Percentiles rank a stretch among this genome's conserved stretches.
phyloP scores from a whole-genome alignment of 2,797 vertebrate species.

The Alfaro cultratus region DNA sequence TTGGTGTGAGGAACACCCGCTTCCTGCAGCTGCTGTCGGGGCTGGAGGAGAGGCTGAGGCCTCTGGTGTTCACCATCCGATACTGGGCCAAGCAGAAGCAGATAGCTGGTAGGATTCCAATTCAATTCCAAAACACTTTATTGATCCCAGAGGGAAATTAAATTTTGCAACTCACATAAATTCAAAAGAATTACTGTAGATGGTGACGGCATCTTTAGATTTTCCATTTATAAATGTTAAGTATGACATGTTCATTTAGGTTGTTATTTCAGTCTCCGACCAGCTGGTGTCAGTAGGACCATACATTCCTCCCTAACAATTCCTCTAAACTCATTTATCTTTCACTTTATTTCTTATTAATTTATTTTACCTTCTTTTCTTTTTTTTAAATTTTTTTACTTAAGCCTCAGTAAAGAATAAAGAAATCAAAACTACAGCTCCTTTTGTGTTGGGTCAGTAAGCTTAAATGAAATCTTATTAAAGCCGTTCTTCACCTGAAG shows the following conservation, averaged over 20 bases:
- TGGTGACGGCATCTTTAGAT: neutral
- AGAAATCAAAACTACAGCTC: neutral
- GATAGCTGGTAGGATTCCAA: constrained; percentile 83
- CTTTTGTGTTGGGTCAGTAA: constrained; percentile 11
- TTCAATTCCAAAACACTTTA: too few species aligned
- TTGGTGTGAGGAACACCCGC: constrained; percentile 90
- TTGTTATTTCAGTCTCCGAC: constrained; percentile 17
- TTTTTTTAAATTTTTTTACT: neutral
- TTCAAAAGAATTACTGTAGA: too few species aligned
- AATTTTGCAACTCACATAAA: too few species aligned
- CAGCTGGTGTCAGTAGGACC: constrained; percentile 69
- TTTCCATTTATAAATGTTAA: neutral
- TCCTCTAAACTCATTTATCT: constrained; percentile 1
- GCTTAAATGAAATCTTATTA: constrained; percentile 21
- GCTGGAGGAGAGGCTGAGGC: constrained; percentile 85
- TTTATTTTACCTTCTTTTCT: neutral
- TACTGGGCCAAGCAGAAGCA: constrained; percentile 91
- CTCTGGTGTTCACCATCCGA: constrained; percentile 86
- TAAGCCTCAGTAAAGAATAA: constrained; percentile 5
- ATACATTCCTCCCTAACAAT: neutral
- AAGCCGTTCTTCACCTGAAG: constrained; percentile 9
- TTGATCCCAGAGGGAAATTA: too few species aligned
- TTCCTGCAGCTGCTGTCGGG: constrained; percentile 89
- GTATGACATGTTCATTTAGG: neutral
- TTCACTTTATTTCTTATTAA: neutral